A percentile compares a stretch with the other conserved stretches of the same genome.
These are phyloP conservation scores for Drosophila trichaetosa DNA, from an alignment of 2,888 invertebrate species.

Conservation along the genomic window DNA sequence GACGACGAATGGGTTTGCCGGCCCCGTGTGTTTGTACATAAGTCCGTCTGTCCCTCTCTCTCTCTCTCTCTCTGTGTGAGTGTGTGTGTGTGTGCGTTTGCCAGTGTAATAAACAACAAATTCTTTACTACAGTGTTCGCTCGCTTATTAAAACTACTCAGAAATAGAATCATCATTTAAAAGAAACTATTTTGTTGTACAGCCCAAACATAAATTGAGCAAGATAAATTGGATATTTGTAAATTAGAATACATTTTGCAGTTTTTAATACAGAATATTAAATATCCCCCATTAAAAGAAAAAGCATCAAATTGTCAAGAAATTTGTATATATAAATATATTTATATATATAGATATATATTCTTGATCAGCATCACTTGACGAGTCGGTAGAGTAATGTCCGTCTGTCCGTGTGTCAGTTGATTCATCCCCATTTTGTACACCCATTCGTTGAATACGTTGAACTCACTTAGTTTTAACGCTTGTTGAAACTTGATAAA, in stretches of 20 bases:
- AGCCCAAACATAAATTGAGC: not conserved
- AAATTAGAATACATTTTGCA: not conserved
- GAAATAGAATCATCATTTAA: not conserved
- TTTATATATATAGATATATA: no score
- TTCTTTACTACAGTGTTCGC: conserved; percentile 2
- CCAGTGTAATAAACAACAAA: conserved; percentile 17
- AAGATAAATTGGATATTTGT: not conserved
- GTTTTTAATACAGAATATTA: not conserved
- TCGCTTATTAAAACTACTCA: not conserved
- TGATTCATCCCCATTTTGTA: not conserved
- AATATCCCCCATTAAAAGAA: not conserved
- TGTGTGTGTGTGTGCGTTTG: conserved; percentile 24
- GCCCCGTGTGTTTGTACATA: conserved; percentile 20
- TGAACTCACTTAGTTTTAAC: not conserved
- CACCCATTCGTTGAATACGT: not conserved
- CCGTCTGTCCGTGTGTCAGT: not conserved
- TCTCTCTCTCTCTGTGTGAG: conserved; percentile 9
- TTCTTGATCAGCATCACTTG: not conserved
- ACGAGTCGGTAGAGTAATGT: not conserved
- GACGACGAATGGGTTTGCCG: conserved; percentile 75
- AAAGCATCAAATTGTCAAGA: not conserved
- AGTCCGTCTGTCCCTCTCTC: not conserved
- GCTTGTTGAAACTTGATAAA: not conserved
- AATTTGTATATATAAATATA: no score
- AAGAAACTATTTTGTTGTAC: not conserved